Evolutionary conservation across 2,113 vertebrate genomes (phyloP).

Genomic region (Zeus faber): DNA sequence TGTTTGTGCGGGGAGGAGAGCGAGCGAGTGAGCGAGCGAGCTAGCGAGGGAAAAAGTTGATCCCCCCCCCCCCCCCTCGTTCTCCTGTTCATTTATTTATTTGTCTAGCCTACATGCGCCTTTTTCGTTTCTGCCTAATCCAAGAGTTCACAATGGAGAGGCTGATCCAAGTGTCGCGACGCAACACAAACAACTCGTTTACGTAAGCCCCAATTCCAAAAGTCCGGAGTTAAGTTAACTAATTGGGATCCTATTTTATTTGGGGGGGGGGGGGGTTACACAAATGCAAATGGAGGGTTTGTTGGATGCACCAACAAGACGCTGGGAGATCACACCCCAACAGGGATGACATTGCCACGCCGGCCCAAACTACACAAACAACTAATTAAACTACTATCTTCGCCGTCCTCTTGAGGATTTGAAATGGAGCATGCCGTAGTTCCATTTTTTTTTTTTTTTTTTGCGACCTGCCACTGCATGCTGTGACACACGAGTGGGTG

Average conservation of each 20-base stretch:
- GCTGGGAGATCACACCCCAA: constrained; percentile 10
- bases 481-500: constrained; percentile 50
- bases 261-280: not conserved
- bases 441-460: too few species aligned
- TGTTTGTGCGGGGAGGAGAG: constrained; percentile 58
- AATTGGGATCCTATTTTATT: not conserved
- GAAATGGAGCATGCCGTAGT: constrained; percentile 47
- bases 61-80: constrained; percentile 18
- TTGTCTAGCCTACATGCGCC: constrained; percentile 44
- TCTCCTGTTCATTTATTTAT: constrained; percentile 66
- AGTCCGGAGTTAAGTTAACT: not conserved
- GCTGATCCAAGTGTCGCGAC: constrained; percentile 37
- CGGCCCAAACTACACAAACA: constrained; percentile 32
- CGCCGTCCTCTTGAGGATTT: constrained; percentile 46
- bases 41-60: constrained; percentile 47
- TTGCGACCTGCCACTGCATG: constrained; percentile 52
- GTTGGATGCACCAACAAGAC: not conserved
- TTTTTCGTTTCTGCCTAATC: constrained; percentile 47
- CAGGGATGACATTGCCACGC: constrained; percentile 2
- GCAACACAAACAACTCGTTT: constrained; percentile 36
- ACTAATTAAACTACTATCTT: constrained; percentile 60
- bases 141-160: constrained; percentile 43
- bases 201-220: constrained; percentile 9
- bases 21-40: too few species aligned
- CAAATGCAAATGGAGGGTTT: not conserved